phyloP scores from a whole-genome alignment of 2,113 vertebrate species.

The Tragulus kanchil region DNA sequence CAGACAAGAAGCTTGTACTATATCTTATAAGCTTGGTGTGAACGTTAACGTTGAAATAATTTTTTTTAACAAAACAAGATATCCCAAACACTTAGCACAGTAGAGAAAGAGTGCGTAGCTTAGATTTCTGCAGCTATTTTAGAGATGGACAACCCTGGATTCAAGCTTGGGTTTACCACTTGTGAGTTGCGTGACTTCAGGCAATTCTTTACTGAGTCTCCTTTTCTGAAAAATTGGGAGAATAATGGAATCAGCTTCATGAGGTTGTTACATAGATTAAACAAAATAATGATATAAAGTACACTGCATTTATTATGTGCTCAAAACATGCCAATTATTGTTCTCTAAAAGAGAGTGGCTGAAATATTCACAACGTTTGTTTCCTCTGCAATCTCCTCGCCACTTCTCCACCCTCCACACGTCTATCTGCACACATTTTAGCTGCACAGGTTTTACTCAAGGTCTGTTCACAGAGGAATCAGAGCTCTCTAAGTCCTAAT shows the following conservation, averaged over 20 bases:
- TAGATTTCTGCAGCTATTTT: neutral
- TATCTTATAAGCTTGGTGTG: neutral
- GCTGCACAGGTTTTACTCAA: neutral
- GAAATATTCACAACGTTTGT: neutral
- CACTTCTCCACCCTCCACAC: neutral
- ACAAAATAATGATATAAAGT: constrained; percentile 16
- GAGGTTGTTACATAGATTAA: neutral
- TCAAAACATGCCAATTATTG: neutral
- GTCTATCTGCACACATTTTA: neutral
- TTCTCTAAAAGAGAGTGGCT: neutral
- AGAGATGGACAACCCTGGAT: neutral
- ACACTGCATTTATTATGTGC: neutral
- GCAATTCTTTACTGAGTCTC: constrained; percentile 23
- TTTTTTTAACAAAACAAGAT: constrained; percentile 16
- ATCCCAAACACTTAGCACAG: neutral
- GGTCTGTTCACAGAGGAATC: neutral
- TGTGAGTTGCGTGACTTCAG: neutral
- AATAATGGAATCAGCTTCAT: constrained; percentile 9
- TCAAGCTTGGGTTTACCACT: neutral
- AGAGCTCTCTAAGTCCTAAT: constrained; percentile 4
- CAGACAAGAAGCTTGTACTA: neutral
- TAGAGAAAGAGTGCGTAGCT: neutral
- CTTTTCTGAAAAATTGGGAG: constrained; percentile 8
- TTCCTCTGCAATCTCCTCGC: neutral
- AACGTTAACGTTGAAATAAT: neutral